phyloP scores from a whole-genome alignment of 1,140 invertebrate species.

The Hyles vespertilio region DNA sequence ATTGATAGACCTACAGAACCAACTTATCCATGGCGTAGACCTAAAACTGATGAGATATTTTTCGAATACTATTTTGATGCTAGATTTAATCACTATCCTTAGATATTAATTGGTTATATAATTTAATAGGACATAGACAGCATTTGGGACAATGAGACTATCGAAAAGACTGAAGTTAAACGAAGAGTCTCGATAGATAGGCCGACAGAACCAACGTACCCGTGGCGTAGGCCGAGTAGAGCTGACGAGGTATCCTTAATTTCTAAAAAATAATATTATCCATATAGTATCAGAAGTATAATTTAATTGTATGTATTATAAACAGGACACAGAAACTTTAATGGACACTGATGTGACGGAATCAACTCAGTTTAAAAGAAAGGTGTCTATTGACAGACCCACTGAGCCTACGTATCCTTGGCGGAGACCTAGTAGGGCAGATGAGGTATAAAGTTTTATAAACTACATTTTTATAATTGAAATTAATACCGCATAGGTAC shows the following conservation, averaged over 20 bases:
- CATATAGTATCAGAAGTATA: not conserved
- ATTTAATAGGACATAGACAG: constrained; percentile 23
- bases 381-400: constrained; percentile 5
- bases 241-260: constrained; percentile 31
- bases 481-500: not conserved
- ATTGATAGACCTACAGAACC: constrained; percentile 29
- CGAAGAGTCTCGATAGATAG: constrained; percentile 30
- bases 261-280: not conserved
- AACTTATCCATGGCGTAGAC: constrained; percentile 19
- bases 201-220: constrained; percentile 31
- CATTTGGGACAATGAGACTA: constrained; percentile 17
- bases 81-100: not conserved
- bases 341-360: not conserved
- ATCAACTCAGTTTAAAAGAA: constrained; percentile 26
- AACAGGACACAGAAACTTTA: not conserved
- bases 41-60: constrained; percentile 25
- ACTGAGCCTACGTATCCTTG: constrained; percentile 18
- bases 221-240: constrained; percentile 34
- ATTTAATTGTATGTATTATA: not conserved
- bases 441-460: constrained; percentile 28
- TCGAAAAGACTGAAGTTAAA: constrained; percentile 19
- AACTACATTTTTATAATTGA: not conserved
- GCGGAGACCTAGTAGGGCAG: constrained; percentile 21
- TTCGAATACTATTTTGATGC: not conserved
- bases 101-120: too few species aligned